Evolutionary conservation across 2,113 vertebrate genomes (phyloP).

Genomic region (Lampris megalopsis): DNA sequence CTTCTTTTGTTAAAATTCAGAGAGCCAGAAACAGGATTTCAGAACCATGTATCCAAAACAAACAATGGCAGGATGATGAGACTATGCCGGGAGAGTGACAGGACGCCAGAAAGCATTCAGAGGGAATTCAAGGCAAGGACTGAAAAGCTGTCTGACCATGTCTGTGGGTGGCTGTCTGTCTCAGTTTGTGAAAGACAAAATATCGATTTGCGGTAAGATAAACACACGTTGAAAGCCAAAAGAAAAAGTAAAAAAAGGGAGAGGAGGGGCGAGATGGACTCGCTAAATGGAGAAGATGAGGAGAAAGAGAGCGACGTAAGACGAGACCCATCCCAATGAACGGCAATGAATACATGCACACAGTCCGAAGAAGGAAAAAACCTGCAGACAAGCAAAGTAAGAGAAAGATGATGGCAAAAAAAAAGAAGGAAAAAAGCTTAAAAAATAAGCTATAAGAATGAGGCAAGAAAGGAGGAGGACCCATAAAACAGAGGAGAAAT

Average conservation of each 20-base stretch:
- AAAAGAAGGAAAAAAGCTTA: too few relatives aligned
- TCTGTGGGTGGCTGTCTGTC: slow-evolving; percentile 31
- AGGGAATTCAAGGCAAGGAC: slow-evolving; percentile 10
- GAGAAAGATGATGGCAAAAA: background rate
- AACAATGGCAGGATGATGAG: background rate
- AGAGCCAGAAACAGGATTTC: too few relatives aligned
- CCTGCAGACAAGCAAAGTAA: background rate
- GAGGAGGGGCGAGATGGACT: background rate
- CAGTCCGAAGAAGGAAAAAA: background rate
- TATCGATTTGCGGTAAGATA: too few relatives aligned
- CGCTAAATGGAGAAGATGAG: background rate
- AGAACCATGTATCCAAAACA: background rate
- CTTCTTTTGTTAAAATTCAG: too few relatives aligned
- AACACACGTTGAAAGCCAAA: too few relatives aligned
- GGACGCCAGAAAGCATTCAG: slow-evolving; percentile 13
- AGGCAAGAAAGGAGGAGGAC: too few relatives aligned
- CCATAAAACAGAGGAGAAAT: too few relatives aligned
- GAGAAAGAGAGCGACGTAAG: background rate
- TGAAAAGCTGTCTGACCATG: background rate
- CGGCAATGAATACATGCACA: background rate
- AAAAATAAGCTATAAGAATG: too few relatives aligned
- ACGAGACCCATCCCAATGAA: background rate
- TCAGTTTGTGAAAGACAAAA: background rate
- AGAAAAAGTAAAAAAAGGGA: too few relatives aligned
- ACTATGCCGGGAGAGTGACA: slow-evolving; percentile 5